Base-by-base conservation (phyloP, 1,140 invertebrate genomes). In the Trichonephila clavata region DNA sequence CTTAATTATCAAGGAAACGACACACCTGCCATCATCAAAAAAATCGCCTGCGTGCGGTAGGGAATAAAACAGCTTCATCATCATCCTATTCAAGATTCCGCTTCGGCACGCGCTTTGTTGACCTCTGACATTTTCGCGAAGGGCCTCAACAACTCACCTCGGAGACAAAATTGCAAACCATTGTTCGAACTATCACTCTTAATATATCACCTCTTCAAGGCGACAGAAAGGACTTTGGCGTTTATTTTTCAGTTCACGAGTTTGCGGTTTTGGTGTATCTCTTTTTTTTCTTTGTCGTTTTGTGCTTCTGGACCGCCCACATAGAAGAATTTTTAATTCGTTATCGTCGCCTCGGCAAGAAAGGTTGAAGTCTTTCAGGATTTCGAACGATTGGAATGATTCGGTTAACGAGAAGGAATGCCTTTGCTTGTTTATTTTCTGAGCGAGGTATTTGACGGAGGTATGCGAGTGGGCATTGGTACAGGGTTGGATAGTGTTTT, bases 201-300 rank as follows among this genome's bases (percentile, higher is more conserved):
- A 32, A 77, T 77, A 77, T 39, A 77, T 77, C 71, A 77, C 71
- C 27, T 77, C 20, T 77, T 27, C 63, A 27, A 68, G 24, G 65
- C 14, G n/a, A 24, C 10, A 14, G 27, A 77, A 39, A 20, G 21
- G 6, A 1, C 18, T 39, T 27, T 39, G 18, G 24, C 71, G 32
- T 20, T 77, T 77, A 77, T 32, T 77, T 71, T 16, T 16, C 71
- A 16, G 27, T 77, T 77, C 71, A 39, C 71, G 27, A 27, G 10
- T 77, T 77, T 77, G 71, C 27, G 71, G 71, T 77, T 77, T 77
- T 32, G 5, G 32, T 4, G 4, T 27, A 5, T 77, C 18, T 77
- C 39, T 16, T 71, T 71, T 71, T 32, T 39, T 77, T 18, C 0
- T 39, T 77, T 77, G 27, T 77, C 27, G 18, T 27, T 7, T 32